Conservation (phyloP, 92 coral and sea anemone species). For the Muricea muricata region DNA sequence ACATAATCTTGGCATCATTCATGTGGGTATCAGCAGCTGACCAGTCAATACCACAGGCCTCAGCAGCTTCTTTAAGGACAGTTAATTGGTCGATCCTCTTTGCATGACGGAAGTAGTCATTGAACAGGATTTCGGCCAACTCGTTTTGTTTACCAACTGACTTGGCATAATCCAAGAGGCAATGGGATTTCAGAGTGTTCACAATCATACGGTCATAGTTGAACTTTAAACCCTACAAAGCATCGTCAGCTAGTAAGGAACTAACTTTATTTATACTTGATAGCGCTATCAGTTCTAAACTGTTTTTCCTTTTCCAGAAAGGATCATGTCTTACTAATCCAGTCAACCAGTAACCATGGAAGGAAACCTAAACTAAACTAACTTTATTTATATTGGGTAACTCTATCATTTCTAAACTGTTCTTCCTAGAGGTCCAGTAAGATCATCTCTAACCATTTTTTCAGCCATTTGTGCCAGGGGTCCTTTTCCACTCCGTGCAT, state of each 20-base stretch:
- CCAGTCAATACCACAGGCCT: conserved; percentile 71
- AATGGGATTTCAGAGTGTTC: conserved; percentile 90
- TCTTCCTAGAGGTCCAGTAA: too few relatives aligned
- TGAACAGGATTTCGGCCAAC: conserved; percentile 82
- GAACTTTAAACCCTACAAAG: conserved; percentile 80
- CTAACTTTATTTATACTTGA: background rate
- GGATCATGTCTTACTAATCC: background rate
- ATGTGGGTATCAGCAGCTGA: conserved; percentile 74
- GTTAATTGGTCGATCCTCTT: conserved; percentile 74
- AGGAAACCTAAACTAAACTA: background rate
- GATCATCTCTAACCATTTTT: conserved; percentile 70
- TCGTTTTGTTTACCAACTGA: conserved; percentile 79
- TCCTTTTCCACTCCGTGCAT: conserved; percentile 70
- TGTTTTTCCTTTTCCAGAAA: too few relatives aligned
- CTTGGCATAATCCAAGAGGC: conserved; percentile 93
- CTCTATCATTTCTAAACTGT: too few relatives aligned
- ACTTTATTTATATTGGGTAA: background rate
- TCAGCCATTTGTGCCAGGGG: conserved; percentile 72
- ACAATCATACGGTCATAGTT: conserved; percentile 71
- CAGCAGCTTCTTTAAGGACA: conserved; percentile 72
- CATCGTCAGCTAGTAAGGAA: background rate
- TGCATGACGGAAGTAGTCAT: conserved; percentile 78
- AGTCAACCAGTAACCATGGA: background rate
- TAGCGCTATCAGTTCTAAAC: background rate
- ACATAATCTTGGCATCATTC: conserved; percentile 62